Evolutionary conservation across 1,140 invertebrate genomes (phyloP).

Genomic region (Diachasma alloeum): DNA sequence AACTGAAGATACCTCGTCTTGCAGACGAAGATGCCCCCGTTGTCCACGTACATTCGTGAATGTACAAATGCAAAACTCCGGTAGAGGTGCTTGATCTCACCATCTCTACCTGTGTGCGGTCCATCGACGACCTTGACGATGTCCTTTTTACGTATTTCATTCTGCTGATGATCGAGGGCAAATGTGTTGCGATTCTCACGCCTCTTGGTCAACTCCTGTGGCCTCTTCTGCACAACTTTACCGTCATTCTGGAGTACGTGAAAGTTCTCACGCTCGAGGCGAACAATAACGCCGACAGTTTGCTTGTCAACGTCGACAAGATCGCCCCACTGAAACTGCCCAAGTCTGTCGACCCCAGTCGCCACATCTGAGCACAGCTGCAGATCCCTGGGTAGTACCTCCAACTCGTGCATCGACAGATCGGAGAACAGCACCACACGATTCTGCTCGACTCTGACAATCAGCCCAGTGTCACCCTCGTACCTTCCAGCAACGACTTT

Average conservation of each 20-base stretch:
- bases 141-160: slow-evolving; percentile 91
- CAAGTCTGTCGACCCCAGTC: slow-evolving; percentile 95
- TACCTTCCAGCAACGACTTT: slow-evolving; percentile 82
- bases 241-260: slow-evolving; percentile 91
- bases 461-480: slow-evolving; percentile 96
- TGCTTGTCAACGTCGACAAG: slow-evolving; percentile 93
- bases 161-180: slow-evolving; percentile 92
- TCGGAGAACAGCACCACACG: slow-evolving; percentile 94
- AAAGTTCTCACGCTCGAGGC: slow-evolving; percentile 94
- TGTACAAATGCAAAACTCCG: slow-evolving; percentile 93
- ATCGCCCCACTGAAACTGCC: slow-evolving; percentile 98
- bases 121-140: slow-evolving; percentile 98
- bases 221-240: slow-evolving; percentile 91
- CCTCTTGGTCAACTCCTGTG: slow-evolving; percentile 89
- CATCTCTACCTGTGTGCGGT: slow-evolving; percentile 88
- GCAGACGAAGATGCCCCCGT: slow-evolving; percentile 97
- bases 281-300: slow-evolving; percentile 95
- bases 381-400: slow-evolving; percentile 93
- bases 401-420: slow-evolving; percentile 95
- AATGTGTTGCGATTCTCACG: slow-evolving; percentile 87
- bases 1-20: slow-evolving; percentile 91
- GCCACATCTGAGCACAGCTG: slow-evolving; percentile 97
- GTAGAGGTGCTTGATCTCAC: slow-evolving; percentile 96
- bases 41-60: slow-evolving; percentile 91
- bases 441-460: slow-evolving; percentile 94